phyloP scores from a whole-genome alignment of 2,797 vertebrate genomes.

The Anabacerthia variegaticeps region DNA sequence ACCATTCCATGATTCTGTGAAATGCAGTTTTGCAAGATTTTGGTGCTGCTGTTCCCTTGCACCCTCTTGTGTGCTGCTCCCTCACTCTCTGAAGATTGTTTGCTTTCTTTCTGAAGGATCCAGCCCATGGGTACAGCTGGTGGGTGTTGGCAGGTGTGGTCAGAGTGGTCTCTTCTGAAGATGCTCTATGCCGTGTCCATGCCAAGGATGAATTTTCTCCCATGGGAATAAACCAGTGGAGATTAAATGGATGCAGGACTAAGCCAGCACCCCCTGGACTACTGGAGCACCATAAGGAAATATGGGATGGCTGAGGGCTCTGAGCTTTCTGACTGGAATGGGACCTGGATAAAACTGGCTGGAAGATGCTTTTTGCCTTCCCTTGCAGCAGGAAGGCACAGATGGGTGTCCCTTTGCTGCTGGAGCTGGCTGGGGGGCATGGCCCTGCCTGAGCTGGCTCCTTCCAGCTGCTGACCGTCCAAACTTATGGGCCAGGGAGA shows the following conservation, averaged over 20 bases:
- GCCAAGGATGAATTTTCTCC: neutral
- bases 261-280: neutral
- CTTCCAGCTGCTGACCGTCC: neutral
- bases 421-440: neutral
- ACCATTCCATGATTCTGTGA: neutral
- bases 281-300: rapidly evolving
- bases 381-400: neutral
- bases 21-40: neutral
- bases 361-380: neutral
- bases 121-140: neutral
- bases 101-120: neutral
- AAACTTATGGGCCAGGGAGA: rapidly evolving
- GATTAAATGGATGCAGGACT: neutral
- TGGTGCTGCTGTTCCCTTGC: neutral
- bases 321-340: neutral
- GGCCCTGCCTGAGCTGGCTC: neutral
- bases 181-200: neutral
- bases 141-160: neutral
- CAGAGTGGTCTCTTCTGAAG: rapidly evolving
- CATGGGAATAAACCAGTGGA: neutral
- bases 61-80: rapidly evolving
- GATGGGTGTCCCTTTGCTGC: neutral
- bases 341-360: neutral
- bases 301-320: neutral
- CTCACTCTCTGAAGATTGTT: neutral